Evolutionary conservation across 2,888 invertebrate genomes (phyloP).

Genomic region (Ectobius pallidus): DNA sequence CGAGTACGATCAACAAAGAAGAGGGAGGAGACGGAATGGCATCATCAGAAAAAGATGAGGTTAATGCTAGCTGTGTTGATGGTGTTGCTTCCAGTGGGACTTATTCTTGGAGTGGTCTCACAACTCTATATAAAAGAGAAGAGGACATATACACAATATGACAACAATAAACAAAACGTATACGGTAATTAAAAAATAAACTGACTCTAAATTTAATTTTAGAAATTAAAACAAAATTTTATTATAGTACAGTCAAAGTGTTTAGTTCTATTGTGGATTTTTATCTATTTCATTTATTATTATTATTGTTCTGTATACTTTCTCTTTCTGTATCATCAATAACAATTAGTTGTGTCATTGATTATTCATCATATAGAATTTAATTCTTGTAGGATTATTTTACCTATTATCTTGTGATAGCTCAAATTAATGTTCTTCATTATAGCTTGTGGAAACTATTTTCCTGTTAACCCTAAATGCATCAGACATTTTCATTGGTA

Average conservation of each 20-base stretch:
- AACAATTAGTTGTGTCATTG: too few relatives aligned
- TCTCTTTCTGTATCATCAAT: not conserved
- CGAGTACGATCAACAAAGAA: not conserved
- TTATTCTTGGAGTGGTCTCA: not conserved
- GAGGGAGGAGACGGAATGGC: slow-evolving; percentile 16
- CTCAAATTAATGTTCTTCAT: too few relatives aligned
- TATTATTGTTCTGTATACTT: not conserved
- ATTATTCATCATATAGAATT: too few relatives aligned
- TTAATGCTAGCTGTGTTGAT: not conserved
- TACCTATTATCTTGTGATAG: too few relatives aligned
- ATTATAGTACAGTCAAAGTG: not conserved
- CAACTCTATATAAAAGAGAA: not conserved
- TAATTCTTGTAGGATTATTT: too few relatives aligned
- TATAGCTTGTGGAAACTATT: too few relatives aligned
- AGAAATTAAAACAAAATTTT: not conserved
- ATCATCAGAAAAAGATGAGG: not conserved
- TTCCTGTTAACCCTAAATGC: too few relatives aligned
- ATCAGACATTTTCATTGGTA: too few relatives aligned
- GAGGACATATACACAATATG: not conserved
- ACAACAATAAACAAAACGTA: not conserved
- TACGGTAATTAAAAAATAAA: not conserved
- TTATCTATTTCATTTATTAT: not conserved
- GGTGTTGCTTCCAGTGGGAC: not conserved
- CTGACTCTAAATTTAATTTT: not conserved
- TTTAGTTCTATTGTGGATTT: not conserved